Evolutionary conservation across 2,113 vertebrate species (phyloP).

Genomic region (Cyanocitta stelleri): DNA sequence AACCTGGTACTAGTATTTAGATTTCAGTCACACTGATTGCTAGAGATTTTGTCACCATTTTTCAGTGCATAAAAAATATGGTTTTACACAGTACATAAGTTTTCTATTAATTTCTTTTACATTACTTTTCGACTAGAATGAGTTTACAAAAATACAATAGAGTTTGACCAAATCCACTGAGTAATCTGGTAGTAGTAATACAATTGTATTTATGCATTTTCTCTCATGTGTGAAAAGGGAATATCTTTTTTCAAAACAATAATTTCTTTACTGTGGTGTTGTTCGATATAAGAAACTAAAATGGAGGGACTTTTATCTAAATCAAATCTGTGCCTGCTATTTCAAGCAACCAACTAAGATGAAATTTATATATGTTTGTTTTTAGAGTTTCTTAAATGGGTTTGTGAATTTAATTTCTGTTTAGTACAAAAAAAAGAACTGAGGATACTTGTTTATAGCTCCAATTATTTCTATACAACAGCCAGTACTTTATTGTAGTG

Average conservation of each 20-base stretch:
- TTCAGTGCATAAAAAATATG: not conserved
- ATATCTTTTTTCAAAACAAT: not conserved
- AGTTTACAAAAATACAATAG: not conserved
- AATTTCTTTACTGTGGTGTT: not conserved
- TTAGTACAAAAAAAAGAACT: not conserved
- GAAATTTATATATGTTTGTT: not conserved
- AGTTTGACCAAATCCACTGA: not conserved
- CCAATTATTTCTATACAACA: not conserved
- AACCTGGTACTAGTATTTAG: not conserved
- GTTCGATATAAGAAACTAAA: not conserved
- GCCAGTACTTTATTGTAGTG: not conserved
- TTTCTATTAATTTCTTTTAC: not conserved
- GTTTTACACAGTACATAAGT: not conserved
- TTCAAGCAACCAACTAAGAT: not conserved
- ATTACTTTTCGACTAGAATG: not conserved
- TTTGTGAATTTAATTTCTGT: not conserved
- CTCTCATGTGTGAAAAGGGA: not conserved
- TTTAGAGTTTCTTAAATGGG: not conserved
- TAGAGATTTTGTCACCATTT: not conserved
- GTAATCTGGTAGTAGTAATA: not conserved
- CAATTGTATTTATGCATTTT: not conserved
- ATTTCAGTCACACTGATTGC: not conserved
- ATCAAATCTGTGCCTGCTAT: not conserved
- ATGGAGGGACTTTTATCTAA: not conserved
- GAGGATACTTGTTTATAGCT: not conserved